Evolutionary conservation across 2,888 invertebrate genomes (phyloP).

Genomic region (Tenodera sinensis): DNA sequence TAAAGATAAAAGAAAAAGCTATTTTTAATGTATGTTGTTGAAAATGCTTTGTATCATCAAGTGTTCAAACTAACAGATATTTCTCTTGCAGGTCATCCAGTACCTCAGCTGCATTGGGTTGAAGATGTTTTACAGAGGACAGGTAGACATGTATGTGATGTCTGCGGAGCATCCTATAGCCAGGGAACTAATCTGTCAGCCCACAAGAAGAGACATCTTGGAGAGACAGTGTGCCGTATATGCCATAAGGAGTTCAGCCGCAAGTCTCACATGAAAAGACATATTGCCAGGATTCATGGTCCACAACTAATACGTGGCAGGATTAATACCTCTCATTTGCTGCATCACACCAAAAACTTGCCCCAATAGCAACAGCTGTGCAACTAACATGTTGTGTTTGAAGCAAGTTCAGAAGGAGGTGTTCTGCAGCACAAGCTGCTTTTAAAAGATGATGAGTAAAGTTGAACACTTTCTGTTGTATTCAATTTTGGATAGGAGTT

Average conservation of each 20-base stretch:
- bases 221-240: background rate
- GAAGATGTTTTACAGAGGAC: background rate
- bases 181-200: slow-evolving; percentile 6
- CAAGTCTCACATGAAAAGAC: background rate
- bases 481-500: too few relatives aligned
- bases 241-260: slow-evolving; percentile 17
- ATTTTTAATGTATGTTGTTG: too few relatives aligned
- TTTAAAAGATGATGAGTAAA: background rate
- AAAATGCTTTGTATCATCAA: too few relatives aligned
- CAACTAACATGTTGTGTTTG: background rate
- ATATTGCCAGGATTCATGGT: slow-evolving; percentile 43
- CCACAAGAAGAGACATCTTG: background rate
- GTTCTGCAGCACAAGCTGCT: background rate
- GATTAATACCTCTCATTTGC: background rate
- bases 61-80: background rate
- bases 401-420: background rate
- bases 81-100: background rate
- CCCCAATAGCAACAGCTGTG: background rate
- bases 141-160: slow-evolving; percentile 21
- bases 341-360: background rate
- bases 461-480: background rate
- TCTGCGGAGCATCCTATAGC: slow-evolving; percentile 28
- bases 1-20: too few relatives aligned
- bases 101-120: background rate
- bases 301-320: slow-evolving; percentile 27